A percentile compares a stretch with the other conserved stretches of the same genome.
phyloP scores from a whole-genome alignment of 2,113 vertebrate genomes.

The Caretta caretta region DNA sequence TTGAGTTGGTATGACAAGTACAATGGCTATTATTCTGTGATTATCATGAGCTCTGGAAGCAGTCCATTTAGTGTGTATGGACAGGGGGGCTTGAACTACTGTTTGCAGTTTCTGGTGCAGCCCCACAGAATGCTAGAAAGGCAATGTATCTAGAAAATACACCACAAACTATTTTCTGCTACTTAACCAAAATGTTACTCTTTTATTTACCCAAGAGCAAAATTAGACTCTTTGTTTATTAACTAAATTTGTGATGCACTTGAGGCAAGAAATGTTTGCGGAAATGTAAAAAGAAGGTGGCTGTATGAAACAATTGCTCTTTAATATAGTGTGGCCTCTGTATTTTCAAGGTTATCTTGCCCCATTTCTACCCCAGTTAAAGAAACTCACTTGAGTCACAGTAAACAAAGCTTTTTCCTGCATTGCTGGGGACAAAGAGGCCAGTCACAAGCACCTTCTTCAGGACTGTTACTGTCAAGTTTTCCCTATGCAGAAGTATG shows the following conservation, averaged over 20 bases:
- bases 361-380: background rate
- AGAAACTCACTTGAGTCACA: background rate
- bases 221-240: background rate
- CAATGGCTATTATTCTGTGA: background rate
- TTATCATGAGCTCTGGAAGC: background rate
- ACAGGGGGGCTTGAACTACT: background rate
- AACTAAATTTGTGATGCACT: conserved; percentile 15
- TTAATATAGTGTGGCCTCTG: background rate
- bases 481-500: background rate
- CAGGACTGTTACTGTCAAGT: background rate
- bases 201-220: background rate
- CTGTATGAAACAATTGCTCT: background rate
- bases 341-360: background rate
- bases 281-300: background rate
- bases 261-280: conserved; percentile 29
- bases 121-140: background rate
- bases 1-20: background rate
- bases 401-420: background rate
- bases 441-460: background rate
- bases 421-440: background rate
- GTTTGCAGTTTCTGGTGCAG: background rate
- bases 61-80: background rate
- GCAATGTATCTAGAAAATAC: background rate
- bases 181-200: background rate
- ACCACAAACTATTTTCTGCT: background rate